Evolutionary conservation across 23 tunicate genomes (phyloP).

Genomic region (Trididemnum nubilum): DNA sequence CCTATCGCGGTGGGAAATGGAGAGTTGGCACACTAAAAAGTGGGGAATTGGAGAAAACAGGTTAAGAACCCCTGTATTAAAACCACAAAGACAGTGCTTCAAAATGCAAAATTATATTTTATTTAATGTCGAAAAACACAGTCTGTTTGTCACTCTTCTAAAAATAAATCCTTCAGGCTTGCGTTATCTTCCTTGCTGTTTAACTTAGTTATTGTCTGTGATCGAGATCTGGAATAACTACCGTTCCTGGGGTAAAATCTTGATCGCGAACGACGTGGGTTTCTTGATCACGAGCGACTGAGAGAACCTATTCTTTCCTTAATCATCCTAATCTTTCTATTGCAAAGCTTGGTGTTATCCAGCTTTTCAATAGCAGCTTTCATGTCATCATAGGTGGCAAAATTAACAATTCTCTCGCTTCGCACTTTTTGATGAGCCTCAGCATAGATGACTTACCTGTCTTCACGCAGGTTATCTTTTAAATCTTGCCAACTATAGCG

Average conservation of each 20-base stretch:
- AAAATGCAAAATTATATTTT: too few species aligned
- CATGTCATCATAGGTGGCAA: constrained; percentile 61
- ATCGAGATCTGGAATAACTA: background rate
- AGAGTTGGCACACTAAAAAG: too few species aligned
- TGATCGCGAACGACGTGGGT: constrained; percentile 42
- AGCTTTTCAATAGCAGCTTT: constrained; percentile 58
- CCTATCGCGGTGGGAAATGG: too few species aligned
- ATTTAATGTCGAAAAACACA: too few species aligned
- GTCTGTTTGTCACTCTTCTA: too few species aligned
- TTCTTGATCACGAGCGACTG: constrained; percentile 55
- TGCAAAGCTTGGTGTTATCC: constrained; percentile 69
- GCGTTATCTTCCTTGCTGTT: too few species aligned
- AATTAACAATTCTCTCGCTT: constrained; percentile 53
- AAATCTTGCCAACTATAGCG: constrained; percentile 82
- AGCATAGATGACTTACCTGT: constrained; percentile 65
- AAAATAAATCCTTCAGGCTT: too few species aligned
- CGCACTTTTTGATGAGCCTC: constrained; percentile 61
- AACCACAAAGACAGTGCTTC: too few species aligned
- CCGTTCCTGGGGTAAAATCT: background rate
- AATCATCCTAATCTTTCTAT: constrained; percentile 52
- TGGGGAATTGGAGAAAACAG: too few species aligned
- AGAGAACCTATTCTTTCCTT: constrained; percentile 50
- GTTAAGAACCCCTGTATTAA: too few species aligned
- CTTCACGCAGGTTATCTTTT: constrained; percentile 61
- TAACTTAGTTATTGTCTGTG: too few species aligned